Base-by-base conservation (phyloP, 2,797 vertebrate genomes). In the Gambusia yucatana region DNA sequence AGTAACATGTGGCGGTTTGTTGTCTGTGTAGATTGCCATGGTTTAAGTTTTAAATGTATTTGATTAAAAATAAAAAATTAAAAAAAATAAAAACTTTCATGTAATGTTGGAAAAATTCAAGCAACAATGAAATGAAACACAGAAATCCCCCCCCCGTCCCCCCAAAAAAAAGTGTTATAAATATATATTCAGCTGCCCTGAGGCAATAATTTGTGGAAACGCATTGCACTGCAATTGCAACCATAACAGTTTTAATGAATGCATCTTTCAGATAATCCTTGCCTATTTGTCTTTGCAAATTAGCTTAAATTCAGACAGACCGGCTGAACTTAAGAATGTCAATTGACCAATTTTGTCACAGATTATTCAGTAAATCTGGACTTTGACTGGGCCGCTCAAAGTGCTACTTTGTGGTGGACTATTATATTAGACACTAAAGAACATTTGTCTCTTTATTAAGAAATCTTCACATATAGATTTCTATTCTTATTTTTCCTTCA, bases 1-100 rank as follows among this genome's bases (percentile, higher is more conserved):
- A 43, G 44, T 80, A 81, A 81, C 75, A 78, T 69, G 28, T 80
- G 55, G 70, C 72, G 74, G 57, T 74, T 72, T 77, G 77, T 73
- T 86, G 77, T 78, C 77, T 59, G 30, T 73, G 44, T 41, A n/a
- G 57, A 77, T 0, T 0, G 10, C 75, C n/a, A 79, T 61, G 30
- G 10, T 33, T 55, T 36, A 25, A 82, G 74, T 78, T 76, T 73
- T 61, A 22, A 75, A 73, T 75, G 4, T 8, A 57, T 70, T 70
- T 1, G 39, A 13, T 67, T 39, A 11, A 20, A 11, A 22, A 33
- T 33, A 33, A 33, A 33, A 33, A 33, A 33, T 33, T 33, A 33
- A 39, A 11, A 79, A 75, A 30, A 0, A 33, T 79, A 75, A 30
- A 0, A 20, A 7, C 17, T 50, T 10, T 77, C 57, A 72, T 78